Base-by-base conservation (phyloP, 2,888 invertebrate genomes). In the Alsophila aescularia region DNA sequence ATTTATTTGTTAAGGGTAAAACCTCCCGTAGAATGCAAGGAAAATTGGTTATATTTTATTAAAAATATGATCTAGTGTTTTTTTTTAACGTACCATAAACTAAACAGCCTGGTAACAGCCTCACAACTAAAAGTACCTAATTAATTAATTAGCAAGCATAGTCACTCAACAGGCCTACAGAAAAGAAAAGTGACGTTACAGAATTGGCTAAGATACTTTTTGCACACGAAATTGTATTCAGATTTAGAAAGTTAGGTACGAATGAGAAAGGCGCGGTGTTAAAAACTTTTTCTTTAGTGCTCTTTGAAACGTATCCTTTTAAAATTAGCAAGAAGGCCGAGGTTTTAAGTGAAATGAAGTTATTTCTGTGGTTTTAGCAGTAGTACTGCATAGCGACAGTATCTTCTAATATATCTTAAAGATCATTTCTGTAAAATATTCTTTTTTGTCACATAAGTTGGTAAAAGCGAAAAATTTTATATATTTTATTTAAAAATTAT, bases 191-290 rank as follows among this genome's bases (percentile, higher is more conserved):
- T 24, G 12, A 48, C n/a, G n/a, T 2, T 7, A 18, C 40, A 27
- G 14, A 45, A 40, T 14, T 27, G 52, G 47, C 41, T 2, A 13
- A 31, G 36, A 7, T 27, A 45, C 34, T 29, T 53, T 52, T 53
- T 47, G 52, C 47, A 42, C 47, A 42, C 34, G 41, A 48, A 48
- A 44, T 39, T 29, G 57, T 55, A 51, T 60, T 60, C 49, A 56
- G n/a, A 53, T 60, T 64, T 60, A 64, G 64, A 64, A 64, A 64
- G 64, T 64, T 36, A 64, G 64, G 60, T 36, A 37, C 49, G 42
- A 60, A 64, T 58, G 48, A 47, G 64, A 61, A 60, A 59, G 62
- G 56, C 44, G 47, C 16, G 16, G 39, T 44, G 47, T 51, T 42
- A 29, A 39, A 52, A 40, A 59, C 53, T 58, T 52, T 64, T 58